Base-by-base conservation (phyloP, 2,797 vertebrate species). In the Manis javanica region DNA sequence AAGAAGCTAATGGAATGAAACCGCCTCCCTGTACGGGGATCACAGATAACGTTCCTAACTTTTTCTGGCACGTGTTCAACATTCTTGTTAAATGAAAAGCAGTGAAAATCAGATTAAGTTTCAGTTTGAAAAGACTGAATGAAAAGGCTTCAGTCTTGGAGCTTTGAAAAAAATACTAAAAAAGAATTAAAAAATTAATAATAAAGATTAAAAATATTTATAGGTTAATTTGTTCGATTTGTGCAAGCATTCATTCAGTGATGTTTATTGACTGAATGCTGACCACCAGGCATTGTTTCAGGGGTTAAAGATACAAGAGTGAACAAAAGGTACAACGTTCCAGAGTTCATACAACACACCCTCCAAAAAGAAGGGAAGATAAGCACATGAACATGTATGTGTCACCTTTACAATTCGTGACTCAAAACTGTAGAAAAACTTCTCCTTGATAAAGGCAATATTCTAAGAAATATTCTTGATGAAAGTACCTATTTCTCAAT, bases 1-100 rank as follows among this genome's bases (percentile, higher is more conserved):
- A 85, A 95, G 18, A 55, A 82, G 53, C 23, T 81, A 94, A 94
- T 14, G n/a, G n/a, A 84, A 79, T 69, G 26, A 91, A 96, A 82
- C 18, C 10, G 37, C 15, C 4, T 91, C 14, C 39, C 53, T 59
- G 12, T 11, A 57, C 10, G 18, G 49, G 26, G 29, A 75, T 90
- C 59, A 39, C 4, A 87, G 66, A 84, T 74, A 82, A 89, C 7
- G 12, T 66, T 94, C 84, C 93, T 37, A 71, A 64, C 74, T 91
- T 84, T 81, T 95, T 18, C 49, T 89, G 77, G 55, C 55, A 83
- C 2, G 13, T 61, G 69, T 57, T 68, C 68, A 93, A 87, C 57
- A 87, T 74, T 61, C 66, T 74, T 66, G 7, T 39, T 79, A n/a
- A 72, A 46, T 85, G 53, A 75, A 83, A 96, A 87, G 24, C 24